These are phyloP conservation scores for Eleginops maclovinus DNA, from an alignment of 2,113 vertebrate genomes.

Conservation along the genomic window DNA sequence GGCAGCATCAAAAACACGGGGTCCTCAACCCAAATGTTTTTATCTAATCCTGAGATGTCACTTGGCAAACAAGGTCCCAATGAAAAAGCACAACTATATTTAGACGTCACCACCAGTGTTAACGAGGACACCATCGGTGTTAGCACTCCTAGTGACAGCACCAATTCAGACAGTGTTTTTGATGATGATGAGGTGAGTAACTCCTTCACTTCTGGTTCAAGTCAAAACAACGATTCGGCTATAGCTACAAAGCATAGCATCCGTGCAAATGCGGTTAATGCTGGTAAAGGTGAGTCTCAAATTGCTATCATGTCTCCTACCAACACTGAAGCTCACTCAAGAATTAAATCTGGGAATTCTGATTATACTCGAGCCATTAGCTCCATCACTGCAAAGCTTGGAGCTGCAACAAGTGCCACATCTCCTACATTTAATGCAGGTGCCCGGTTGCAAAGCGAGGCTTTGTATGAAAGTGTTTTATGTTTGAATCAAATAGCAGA, in stretches of 20 bases:
- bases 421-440: conserved; percentile 49
- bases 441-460: conserved; percentile 17
- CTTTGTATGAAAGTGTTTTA: conserved; percentile 1
- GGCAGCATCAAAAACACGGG: neutral
- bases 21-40: conserved; percentile 14
- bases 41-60: neutral
- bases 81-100: neutral
- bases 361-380: conserved; percentile 58
- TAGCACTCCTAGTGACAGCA: conserved; percentile 60
- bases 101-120: conserved; percentile 7
- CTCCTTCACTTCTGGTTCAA: conserved; percentile 29
- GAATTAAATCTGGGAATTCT: conserved; percentile 8
- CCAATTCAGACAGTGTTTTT: conserved; percentile 74
- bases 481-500: neutral
- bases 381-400: conserved; percentile 69
- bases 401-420: conserved; percentile 35
- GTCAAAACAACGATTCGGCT: conserved; percentile 20
- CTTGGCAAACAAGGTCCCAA: conserved; percentile 15
- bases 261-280: neutral
- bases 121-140: conserved; percentile 30
- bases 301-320: neutral
- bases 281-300: conserved; percentile 19
- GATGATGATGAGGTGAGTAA: conserved; percentile 61
- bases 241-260: neutral
- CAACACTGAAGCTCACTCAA: conserved; percentile 5